Conservation (phyloP, 2,888 invertebrate species). For the Polietes domitor region DNA sequence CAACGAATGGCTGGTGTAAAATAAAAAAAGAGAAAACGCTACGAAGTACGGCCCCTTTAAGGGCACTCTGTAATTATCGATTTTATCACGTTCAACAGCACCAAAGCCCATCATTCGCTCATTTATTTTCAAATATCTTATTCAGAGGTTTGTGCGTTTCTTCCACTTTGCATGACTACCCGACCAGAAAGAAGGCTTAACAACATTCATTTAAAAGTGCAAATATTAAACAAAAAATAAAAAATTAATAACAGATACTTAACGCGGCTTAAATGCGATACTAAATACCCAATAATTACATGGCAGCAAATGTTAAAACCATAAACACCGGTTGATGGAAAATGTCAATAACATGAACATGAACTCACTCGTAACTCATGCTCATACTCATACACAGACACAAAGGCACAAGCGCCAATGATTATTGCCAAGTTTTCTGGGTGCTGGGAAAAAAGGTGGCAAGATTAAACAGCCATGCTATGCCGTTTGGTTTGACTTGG, state of each 20-base stretch:
- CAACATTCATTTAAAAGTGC: conserved; percentile 28
- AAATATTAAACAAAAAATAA: neutral
- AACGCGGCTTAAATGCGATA: conserved; percentile 38
- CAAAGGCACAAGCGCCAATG: neutral
- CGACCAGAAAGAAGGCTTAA: conserved; percentile 10
- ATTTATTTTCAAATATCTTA: neutral
- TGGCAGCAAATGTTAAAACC: conserved; percentile 34
- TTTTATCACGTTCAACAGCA: neutral
- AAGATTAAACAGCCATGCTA: neutral
- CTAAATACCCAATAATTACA: conserved; percentile 40
- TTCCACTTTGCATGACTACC: conserved; percentile 17
- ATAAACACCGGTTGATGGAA: conserved; percentile 24
- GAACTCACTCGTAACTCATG: too few species aligned
- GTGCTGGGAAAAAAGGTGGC: too few species aligned
- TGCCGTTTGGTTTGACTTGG: neutral
- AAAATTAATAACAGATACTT: conserved; percentile 34
- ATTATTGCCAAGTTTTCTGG: neutral
- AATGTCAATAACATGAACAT: conserved; percentile 21
- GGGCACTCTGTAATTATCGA: neutral
- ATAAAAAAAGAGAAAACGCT: too few species aligned
- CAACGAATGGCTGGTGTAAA: too few species aligned
- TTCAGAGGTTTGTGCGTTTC: neutral
- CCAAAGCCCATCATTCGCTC: neutral
- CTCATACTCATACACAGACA: neutral
- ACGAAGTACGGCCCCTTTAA: too few species aligned